A percentile compares a stretch with the other conserved stretches of the same genome.
phyloP scores from a whole-genome alignment of 23 tunicate species.

The Halocynthia roretzi region DNA sequence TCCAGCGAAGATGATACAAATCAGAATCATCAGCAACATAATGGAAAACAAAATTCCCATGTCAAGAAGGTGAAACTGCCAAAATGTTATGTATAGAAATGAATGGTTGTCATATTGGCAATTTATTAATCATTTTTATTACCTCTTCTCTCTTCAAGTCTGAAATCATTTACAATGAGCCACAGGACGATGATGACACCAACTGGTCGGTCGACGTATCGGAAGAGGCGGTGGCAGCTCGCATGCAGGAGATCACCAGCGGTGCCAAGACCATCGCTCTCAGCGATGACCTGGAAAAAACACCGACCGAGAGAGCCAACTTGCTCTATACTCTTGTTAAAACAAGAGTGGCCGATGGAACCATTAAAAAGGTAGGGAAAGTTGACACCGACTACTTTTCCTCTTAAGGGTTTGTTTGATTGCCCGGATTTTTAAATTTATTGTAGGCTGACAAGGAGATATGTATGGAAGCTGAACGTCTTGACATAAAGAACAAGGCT shows the following conservation, averaged over 20 bases:
- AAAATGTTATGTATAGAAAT: no score
- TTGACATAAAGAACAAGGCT: slow-evolving; percentile 88
- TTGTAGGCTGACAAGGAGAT: slow-evolving; percentile 75
- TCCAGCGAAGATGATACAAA: slow-evolving; percentile 30
- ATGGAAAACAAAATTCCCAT: slow-evolving; percentile 1
- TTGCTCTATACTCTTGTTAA: slow-evolving; percentile 78
- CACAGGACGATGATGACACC: slow-evolving; percentile 57
- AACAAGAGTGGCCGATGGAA: slow-evolving; percentile 42
- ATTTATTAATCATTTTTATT: no score
- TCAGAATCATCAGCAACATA: slow-evolving; percentile 9
- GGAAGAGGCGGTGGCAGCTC: slow-evolving; percentile 77
- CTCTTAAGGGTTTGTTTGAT: neutral
- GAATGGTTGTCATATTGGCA: no score
- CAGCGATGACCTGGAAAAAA: slow-evolving; percentile 73
- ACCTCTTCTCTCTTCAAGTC: no score
- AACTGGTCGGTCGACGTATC: slow-evolving; percentile 93
- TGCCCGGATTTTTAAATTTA: neutral
- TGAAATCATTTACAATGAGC: no score
- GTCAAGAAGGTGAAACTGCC: no score
- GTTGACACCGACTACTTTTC: neutral
- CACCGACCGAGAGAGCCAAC: slow-evolving; percentile 83
- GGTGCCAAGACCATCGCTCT: slow-evolving; percentile 61
- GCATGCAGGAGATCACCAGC: slow-evolving; percentile 75
- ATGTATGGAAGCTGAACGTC: slow-evolving; percentile 66
- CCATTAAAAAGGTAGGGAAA: slow-evolving; percentile 30